Base-by-base conservation (phyloP, 2,113 vertebrate genomes). In the Colistium nudipinnis region DNA sequence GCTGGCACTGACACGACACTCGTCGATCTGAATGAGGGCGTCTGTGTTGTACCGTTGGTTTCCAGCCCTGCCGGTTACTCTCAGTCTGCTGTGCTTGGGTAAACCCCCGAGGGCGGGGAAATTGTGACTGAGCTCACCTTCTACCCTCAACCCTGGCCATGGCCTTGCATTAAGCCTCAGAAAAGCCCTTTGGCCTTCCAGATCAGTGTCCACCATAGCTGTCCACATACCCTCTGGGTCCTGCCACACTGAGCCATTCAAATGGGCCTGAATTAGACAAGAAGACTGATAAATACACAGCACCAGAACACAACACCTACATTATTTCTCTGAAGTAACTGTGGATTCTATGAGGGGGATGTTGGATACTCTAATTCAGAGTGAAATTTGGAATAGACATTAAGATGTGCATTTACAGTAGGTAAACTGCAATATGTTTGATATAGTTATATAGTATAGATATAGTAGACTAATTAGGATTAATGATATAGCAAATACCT, bases 221-320 rank as follows among this genome's bases (percentile, higher is more conserved):
- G 86, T 85, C 74, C 85, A 88, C 33, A 70, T 28, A 27, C 91
- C 82, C 8, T 13, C 86, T 27, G 63, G 72, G 4, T 90, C 88
- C 17, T 66, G 81, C 77, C 66, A 64, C 70, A 93, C 43, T 44
- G 92, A 94, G 33, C 92, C 93, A 11, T 90, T 93, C 44, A 94
- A 51, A 19, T 81, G 74, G 6, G 78, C 76, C 81, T 88, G 86
- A 16, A 62, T 33, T 0, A 76, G 85, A 71, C 85, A 70, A 76
- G 22, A 53, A 89, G 59, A 76, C 55, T 44, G 1, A 39, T 6
- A 39, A 1, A 39, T 39, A 17, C 4, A 17, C 14, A 39, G 5
- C n/a, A n/a, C n/a, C n/a, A n/a, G n/a, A n/a, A 39, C 38, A 39
- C 38, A 4, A 39, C 38, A 39, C 13, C 38, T 31, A 31, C 30